These are phyloP conservation scores for Bugula neritina DNA, from an alignment of 2,888 invertebrate genomes.

Conservation along the genomic window DNA sequence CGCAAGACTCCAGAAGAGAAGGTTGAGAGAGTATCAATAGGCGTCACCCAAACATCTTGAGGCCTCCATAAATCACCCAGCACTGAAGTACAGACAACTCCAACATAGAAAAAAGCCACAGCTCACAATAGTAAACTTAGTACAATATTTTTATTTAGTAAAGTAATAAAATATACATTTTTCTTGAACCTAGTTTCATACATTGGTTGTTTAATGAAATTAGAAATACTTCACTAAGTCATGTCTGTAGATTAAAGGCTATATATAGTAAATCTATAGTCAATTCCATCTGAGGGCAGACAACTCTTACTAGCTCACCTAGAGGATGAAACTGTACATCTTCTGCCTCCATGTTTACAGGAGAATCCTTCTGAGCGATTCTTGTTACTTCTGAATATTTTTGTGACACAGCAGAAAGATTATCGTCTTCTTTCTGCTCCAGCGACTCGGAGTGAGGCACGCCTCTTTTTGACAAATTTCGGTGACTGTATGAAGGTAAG, in stretches of 20 bases:
- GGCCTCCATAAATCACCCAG: constrained; percentile 13
- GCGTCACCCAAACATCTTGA: not conserved
- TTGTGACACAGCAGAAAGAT: not conserved
- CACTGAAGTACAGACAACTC: not conserved
- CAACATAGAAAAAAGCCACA: too few relatives aligned
- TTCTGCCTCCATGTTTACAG: not conserved
- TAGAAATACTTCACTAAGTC: too few relatives aligned
- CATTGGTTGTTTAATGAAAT: too few relatives aligned
- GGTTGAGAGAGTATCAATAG: not conserved
- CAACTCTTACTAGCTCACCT: too few relatives aligned
- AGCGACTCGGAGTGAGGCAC: not conserved
- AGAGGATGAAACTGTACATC: constrained; percentile 11
- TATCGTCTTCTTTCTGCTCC: not conserved
- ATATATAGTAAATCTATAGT: too few relatives aligned
- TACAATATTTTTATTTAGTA: too few relatives aligned
- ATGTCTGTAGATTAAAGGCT: too few relatives aligned
- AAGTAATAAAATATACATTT: too few relatives aligned
- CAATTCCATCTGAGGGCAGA: too few relatives aligned
- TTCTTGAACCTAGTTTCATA: too few relatives aligned
- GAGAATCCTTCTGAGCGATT: not conserved
- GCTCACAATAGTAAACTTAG: too few relatives aligned
- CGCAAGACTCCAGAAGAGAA: constrained; percentile 2
- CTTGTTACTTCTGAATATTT: not conserved
- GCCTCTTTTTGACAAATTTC: not conserved
- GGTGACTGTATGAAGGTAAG: not conserved